Evolutionary conservation across 1,140 invertebrate genomes (phyloP), one percentile per base, ranked within the genome.

Genomic region (Aphelinus certus): DNA sequence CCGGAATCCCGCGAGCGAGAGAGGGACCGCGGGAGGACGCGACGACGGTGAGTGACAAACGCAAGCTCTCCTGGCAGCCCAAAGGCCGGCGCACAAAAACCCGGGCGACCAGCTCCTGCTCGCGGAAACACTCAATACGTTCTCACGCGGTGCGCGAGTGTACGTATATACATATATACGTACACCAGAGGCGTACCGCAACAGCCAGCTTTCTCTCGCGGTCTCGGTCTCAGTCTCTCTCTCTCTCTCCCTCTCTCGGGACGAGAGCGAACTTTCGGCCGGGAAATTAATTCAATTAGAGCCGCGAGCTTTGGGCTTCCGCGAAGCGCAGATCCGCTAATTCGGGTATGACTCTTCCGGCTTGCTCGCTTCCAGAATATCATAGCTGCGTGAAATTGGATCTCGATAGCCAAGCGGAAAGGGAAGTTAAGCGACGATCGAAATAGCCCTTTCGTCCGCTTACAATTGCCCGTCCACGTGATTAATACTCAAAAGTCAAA

Each of bases 271-370:
- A 57, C 49, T 68, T 26, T 26, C 71, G 47, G 69, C 55, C 53
- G 66, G 77, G 79, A 79, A 78, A 78, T 76, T 69, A 74, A 76
- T 51, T 65, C 66, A 73, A 75, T 73, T 73, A 73, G 56, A 45
- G 5, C 26, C 26, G 26, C 5, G 56, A 57, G 48, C 61, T 73
- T 73, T 67, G 64, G 61, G n/a, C 63, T 67, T 61, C 64, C 48
- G 26, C 53, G 71, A 73, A 71, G 47, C 47, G 43, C 26, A 61
- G 61, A 53, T 67, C 48, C 53, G 49, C 55, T 68, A 55, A 67
- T 67, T 67, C 45, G 48, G 42, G 26, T 67, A 6, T 26, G 26
- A 3, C n/a, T 55, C 53, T 67, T 43, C 53, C 49, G 64, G 6
- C 9, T 66, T 7, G 26, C 26, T 26, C 26, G 26, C 26, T 26